A percentile compares a stretch with the other conserved stretches of the same genome.
These are phyloP conservation scores for Sarcophaga rosellei DNA, from an alignment of 2,888 invertebrate species.

Conservation along the genomic window DNA sequence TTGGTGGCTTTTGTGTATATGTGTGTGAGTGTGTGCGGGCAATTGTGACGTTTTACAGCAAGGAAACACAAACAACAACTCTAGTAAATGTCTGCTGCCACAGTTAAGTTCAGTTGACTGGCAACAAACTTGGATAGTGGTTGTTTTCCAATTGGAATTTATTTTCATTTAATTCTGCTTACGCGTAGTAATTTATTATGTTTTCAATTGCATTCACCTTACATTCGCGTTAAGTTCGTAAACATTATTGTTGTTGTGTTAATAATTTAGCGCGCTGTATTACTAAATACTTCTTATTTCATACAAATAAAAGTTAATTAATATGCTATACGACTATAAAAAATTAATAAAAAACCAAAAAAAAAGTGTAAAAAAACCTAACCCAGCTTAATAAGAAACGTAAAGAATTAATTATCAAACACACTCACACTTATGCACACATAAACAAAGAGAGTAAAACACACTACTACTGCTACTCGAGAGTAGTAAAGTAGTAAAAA, in stretches of 20 bases:
- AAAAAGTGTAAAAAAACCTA: slow-evolving; percentile 39
- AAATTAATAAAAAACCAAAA: background rate
- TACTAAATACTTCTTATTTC: background rate
- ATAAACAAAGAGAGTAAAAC: background rate
- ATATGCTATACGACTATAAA: background rate
- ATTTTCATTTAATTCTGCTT: slow-evolving; percentile 54
- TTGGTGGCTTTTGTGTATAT: background rate
- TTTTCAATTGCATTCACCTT: slow-evolving; percentile 55
- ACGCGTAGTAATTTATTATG: slow-evolving; percentile 56
- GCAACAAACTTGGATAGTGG: slow-evolving; percentile 55
- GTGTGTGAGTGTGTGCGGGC: background rate
- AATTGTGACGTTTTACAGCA: background rate
- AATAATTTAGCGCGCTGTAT: slow-evolving; percentile 3
- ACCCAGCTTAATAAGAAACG: slow-evolving; percentile 45
- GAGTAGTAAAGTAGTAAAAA: slow-evolving; percentile 18
- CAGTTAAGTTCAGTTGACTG: slow-evolving; percentile 43
- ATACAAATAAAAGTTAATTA: background rate
- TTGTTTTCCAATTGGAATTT: slow-evolving; percentile 58
- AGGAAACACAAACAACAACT: slow-evolving; percentile 31
- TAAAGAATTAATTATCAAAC: slow-evolving; percentile 26
- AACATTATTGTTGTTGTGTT: slow-evolving; percentile 37
- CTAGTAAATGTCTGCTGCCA: slow-evolving; percentile 11
- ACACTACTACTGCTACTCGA: slow-evolving; percentile 13
- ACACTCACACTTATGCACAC: slow-evolving; percentile 4
- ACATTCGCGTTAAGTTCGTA: slow-evolving; percentile 34